Base-by-base conservation (phyloP, 53 echinoderm and acorn worm species). In the Paracentrotus lividus region DNA sequence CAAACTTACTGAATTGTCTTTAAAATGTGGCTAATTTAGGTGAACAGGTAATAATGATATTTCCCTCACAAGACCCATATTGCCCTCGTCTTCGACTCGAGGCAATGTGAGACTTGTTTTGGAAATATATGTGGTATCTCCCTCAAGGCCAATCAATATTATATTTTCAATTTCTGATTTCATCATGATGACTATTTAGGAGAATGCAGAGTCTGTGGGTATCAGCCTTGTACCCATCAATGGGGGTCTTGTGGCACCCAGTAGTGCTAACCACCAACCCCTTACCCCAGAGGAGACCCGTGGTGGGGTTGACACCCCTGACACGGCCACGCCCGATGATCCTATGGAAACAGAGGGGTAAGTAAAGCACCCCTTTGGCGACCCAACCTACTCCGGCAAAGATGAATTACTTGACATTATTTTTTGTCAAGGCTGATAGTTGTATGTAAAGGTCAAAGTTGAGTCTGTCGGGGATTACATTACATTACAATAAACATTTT, bases 161-260 rank as follows among this genome's bases (percentile, higher is more conserved):
- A 42, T 42, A 23, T 77, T 42, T 77, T n/a, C 5, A 2, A 64
- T 64, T 31, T 53, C 12, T 16, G 1, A 0, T 31, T 10, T 27
- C 44, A 26, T 49, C 40, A 32, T 40, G 8, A 24, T 64, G 42
- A n/a, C 38, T 90, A 21, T 90, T 21, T 51, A 92, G 92, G 92
- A 92, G 54, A 92, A 49, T 38, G 77, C 92, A 4, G 78, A 78
- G 24, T 77, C 92, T 78, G 81, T 42, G 27, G 92, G 92, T 36
- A 77, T 92, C 58, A 92, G 92, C 47, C 81, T 92, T 24, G 92
- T 92, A 36, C 92, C 92, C 77, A 92, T 92, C 40, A 92, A 92
- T 42, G 92, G 92, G 42, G 92, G 92, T 12, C 58, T 92, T 8
- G 92, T 92, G 8, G 92, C 92, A 13, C 92, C 92, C 78, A 92